Evolutionary conservation across 2,113 vertebrate species (phyloP).

Genomic region (Phylloscopus whistleri): DNA sequence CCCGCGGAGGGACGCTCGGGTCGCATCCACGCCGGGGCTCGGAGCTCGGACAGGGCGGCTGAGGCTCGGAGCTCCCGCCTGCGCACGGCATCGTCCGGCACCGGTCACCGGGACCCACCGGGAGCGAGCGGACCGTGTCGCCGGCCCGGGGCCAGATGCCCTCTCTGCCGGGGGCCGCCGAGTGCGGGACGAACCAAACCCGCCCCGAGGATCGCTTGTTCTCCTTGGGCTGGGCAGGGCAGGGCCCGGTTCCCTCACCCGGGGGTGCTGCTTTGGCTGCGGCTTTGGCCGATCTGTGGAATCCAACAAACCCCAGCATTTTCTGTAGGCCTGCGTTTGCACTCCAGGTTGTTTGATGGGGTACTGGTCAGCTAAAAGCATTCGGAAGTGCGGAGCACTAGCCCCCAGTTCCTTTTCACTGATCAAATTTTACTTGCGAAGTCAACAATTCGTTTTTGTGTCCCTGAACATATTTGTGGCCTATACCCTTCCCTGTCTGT

Average conservation of each 20-base stretch:
- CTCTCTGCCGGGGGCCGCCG: too few relatives aligned
- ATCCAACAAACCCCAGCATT: accelerated
- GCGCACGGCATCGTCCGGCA: accelerated
- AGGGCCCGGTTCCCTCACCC: not conserved
- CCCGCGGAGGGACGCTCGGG: not conserved
- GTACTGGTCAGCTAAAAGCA: accelerated
- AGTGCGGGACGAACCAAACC: not conserved
- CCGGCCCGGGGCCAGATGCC: accelerated
- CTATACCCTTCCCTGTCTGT: not conserved
- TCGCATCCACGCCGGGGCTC: too few relatives aligned
- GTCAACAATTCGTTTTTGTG: not conserved
- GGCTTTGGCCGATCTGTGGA: accelerated
- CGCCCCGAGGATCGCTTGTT: accelerated
- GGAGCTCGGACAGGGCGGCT: not conserved
- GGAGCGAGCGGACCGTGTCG: accelerated
- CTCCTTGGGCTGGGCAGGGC: accelerated
- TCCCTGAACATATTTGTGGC: not conserved
- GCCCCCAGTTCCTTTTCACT: not conserved
- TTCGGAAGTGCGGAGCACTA: not conserved
- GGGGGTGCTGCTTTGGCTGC: too few relatives aligned
- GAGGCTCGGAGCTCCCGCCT: accelerated
- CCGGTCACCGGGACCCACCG: not conserved
- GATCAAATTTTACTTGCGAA: not conserved
- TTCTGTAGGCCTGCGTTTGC: not conserved
- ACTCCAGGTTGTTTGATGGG: too few relatives aligned